Conservation (phyloP, 37 sponge, comb jelly and placozoan species). For the Tethya wilhelma region DNA sequence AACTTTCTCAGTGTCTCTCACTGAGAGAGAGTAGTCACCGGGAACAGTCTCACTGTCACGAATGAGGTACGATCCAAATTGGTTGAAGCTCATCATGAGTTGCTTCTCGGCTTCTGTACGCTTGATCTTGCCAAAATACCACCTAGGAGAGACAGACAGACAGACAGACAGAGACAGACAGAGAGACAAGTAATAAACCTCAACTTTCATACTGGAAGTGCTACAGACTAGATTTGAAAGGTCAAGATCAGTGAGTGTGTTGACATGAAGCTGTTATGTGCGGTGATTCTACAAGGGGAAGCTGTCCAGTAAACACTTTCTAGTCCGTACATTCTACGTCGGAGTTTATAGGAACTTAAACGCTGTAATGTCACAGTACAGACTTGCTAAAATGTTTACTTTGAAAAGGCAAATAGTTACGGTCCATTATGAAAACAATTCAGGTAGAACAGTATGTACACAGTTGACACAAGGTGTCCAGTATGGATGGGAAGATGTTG, state of each 20-base stretch:
- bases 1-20: constrained; percentile 84
- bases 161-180: constrained; percentile 5
- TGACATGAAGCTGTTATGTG: not conserved
- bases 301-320: not conserved
- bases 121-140: constrained; percentile 95
- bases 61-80: constrained; percentile 85
- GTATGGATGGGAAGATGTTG: no score
- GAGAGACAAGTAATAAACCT: not conserved
- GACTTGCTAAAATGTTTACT: no score
- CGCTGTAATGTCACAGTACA: no score
- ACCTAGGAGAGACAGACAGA: constrained; percentile 62
- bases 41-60: constrained; percentile 96
- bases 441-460: no score
- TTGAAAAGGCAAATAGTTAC: no score
- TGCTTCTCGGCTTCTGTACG: constrained; percentile 95
- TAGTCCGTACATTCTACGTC: no score
- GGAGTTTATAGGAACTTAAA: no score
- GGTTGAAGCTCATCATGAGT: constrained; percentile 78
- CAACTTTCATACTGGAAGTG: not conserved
- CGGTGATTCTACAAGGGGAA: not conserved
- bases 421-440: no score
- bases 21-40: constrained; percentile 93
- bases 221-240: no score
- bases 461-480: no score
- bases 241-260: no score